These are phyloP conservation scores for Motacilla tschutschensis DNA, from an alignment of 2,113 vertebrate species.

Conservation along the genomic window DNA sequence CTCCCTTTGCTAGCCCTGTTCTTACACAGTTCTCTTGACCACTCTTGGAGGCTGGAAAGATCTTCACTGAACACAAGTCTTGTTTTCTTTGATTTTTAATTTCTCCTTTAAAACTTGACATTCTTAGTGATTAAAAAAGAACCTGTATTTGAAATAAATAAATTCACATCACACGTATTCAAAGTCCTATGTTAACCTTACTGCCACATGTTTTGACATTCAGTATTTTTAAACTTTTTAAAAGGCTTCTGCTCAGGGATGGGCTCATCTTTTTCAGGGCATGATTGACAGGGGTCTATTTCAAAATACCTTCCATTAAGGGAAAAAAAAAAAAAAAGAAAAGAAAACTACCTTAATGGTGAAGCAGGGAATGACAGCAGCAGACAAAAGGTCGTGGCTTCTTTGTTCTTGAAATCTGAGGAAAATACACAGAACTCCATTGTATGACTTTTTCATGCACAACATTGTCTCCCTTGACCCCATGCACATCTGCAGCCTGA, in stretches of 20 bases:
- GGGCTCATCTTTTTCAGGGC: background rate
- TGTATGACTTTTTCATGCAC: slow-evolving; percentile 51
- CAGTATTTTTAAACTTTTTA: background rate
- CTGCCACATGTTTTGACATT: background rate
- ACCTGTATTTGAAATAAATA: background rate
- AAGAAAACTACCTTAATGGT: slow-evolving; percentile 43
- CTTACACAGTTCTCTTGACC: background rate
- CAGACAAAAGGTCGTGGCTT: slow-evolving; percentile 34
- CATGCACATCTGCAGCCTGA: slow-evolving; percentile 59
- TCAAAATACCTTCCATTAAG: slow-evolving; percentile 24
- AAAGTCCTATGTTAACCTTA: background rate
- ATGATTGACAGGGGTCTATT: slow-evolving; percentile 28
- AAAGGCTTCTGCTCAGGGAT: background rate
- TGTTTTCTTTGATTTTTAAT: background rate
- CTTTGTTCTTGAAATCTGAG: slow-evolving; percentile 59
- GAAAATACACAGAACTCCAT: slow-evolving; percentile 58
- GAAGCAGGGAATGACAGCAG: slow-evolving; percentile 42
- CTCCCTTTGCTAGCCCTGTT: background rate
- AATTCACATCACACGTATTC: background rate
- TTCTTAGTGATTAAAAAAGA: background rate
- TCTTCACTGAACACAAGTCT: background rate
- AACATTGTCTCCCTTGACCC: slow-evolving; percentile 48
- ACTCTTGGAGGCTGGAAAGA: background rate
- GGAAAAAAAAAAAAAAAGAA: background rate
- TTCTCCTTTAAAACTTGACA: background rate